Conservation (phyloP, 2,113 vertebrate genomes). For the Melanotaenia duboulayi region DNA sequence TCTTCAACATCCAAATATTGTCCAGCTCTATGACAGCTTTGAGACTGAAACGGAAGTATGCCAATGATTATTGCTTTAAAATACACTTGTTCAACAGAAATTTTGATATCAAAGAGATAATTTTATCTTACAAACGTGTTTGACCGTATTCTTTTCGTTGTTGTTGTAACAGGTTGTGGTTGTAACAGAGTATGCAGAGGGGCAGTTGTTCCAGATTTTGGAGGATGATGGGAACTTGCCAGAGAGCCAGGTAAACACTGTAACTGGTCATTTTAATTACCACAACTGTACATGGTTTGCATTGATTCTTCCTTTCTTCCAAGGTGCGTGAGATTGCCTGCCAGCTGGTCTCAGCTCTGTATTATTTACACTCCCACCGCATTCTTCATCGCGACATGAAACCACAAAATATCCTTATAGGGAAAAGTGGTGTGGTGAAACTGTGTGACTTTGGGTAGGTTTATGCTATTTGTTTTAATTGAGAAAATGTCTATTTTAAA, state of each 20-base stretch:
- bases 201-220: slow-evolving; percentile 95
- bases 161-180: slow-evolving; percentile 89
- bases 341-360: slow-evolving; percentile 95
- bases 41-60: slow-evolving; percentile 92
- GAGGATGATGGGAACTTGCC: slow-evolving; percentile 92
- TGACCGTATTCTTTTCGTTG: background rate
- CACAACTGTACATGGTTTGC: background rate
- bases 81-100: background rate
- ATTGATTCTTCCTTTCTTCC: background rate
- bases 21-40: slow-evolving; percentile 95
- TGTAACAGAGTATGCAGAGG: slow-evolving; percentile 96
- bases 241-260: slow-evolving; percentile 86
- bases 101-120: background rate
- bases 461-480: background rate
- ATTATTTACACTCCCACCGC: slow-evolving; percentile 96
- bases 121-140: too few relatives aligned
- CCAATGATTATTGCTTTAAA: background rate
- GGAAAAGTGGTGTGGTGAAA: slow-evolving; percentile 91
- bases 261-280: background rate
- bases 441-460: slow-evolving; percentile 97
- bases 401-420: slow-evolving; percentile 95
- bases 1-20: slow-evolving; percentile 93
- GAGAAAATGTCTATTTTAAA: background rate
- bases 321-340: slow-evolving; percentile 91
- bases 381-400: slow-evolving; percentile 99